These are phyloP conservation scores for Carassius auratus DNA, from an alignment of 2,113 vertebrate species.

Conservation along the genomic window DNA sequence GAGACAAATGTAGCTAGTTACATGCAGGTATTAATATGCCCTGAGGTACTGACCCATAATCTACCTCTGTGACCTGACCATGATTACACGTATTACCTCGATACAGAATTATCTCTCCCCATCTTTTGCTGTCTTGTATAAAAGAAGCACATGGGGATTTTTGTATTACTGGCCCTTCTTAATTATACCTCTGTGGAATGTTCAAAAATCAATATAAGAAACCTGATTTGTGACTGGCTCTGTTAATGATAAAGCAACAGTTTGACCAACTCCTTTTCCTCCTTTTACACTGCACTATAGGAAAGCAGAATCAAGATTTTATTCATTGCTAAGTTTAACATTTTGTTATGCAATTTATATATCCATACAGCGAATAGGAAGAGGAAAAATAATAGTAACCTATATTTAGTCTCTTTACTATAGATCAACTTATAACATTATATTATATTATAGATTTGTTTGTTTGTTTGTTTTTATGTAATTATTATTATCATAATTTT, in stretches of 20 bases:
- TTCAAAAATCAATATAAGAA: conserved; percentile 39
- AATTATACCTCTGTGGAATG: conserved; percentile 25
- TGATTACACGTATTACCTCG: conserved; percentile 71
- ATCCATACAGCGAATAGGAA: background rate
- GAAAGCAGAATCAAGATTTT: background rate
- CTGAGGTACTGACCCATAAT: conserved; percentile 59
- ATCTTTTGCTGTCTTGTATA: background rate
- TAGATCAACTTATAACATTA: background rate
- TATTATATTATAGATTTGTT: background rate
- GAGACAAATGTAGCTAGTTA: conserved; percentile 42
- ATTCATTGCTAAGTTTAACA: background rate
- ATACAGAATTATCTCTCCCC: conserved; percentile 60
- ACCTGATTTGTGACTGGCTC: conserved; percentile 12
- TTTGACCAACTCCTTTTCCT: background rate
- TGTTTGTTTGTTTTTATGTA: background rate
- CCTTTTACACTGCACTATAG: background rate
- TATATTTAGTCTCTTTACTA: background rate
- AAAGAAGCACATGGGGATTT: conserved; percentile 4
- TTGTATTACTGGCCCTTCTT: background rate
- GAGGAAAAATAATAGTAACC: background rate
- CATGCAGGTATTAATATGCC: conserved; percentile 64
- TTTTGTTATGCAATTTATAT: background rate
- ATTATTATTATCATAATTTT: background rate
- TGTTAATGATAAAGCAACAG: conserved; percentile 26
- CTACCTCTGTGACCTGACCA: conserved; percentile 57